These are phyloP conservation scores for Anoplophora glabripennis DNA, from an alignment of 1,140 invertebrate genomes.

Conservation along the genomic window DNA sequence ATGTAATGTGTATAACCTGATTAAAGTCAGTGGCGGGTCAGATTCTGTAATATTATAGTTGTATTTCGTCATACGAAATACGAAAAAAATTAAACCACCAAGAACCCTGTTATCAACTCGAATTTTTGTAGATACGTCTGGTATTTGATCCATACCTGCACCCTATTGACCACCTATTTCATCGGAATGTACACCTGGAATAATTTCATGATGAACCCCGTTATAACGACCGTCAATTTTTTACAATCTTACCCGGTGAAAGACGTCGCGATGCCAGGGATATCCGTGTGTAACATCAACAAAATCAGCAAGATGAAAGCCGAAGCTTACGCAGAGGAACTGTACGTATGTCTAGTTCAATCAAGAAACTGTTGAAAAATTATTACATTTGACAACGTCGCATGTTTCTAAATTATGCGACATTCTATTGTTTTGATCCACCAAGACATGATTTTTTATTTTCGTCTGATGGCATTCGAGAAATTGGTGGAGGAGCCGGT, in stretches of 20 bases:
- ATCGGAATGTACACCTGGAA: slow-evolving; percentile 40
- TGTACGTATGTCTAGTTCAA: slow-evolving; percentile 47
- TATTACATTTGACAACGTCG: not conserved
- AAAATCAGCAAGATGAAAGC: slow-evolving; percentile 51
- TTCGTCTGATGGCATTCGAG: too few species aligned
- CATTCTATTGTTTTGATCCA: too few species aligned
- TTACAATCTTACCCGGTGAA: slow-evolving; percentile 49
- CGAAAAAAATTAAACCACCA: too few species aligned
- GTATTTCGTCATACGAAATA: too few species aligned
- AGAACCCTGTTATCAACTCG: too few species aligned
- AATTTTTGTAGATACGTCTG: slow-evolving; percentile 18
- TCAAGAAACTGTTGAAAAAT: not conserved
- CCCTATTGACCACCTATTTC: slow-evolving; percentile 4
- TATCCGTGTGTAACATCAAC: slow-evolving; percentile 56
- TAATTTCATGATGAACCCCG: slow-evolving; percentile 47
- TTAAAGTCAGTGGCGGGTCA: too few species aligned
- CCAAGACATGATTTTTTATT: too few species aligned
- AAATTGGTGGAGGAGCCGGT: too few species aligned
- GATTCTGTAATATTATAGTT: too few species aligned
- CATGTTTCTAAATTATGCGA: not conserved
- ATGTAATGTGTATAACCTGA: too few species aligned
- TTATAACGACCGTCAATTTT: slow-evolving; percentile 51
- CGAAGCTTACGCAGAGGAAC: slow-evolving; percentile 32
- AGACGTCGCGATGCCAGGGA: slow-evolving; percentile 54
- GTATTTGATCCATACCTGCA: slow-evolving; percentile 11